Percentiles rank a stretch among this genome's conserved stretches.
Conservation (phyloP, 2,797 vertebrate genomes). For the Pseudochirops corinnae region DNA sequence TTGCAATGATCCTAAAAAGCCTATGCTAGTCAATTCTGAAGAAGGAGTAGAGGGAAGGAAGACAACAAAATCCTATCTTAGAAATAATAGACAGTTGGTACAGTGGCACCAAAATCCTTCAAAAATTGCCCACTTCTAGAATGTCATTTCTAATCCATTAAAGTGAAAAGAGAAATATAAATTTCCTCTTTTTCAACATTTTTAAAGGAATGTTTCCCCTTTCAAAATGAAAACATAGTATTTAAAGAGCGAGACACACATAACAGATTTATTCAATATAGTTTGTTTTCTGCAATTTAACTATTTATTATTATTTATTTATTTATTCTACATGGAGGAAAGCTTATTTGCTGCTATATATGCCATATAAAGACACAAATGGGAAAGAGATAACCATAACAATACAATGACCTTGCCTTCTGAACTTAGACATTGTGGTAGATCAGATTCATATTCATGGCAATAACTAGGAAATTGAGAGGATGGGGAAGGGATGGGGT, state of each 20-base stretch:
- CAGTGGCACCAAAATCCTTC: background rate
- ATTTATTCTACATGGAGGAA: background rate
- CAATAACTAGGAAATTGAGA: background rate
- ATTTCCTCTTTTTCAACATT: background rate
- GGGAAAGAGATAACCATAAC: background rate
- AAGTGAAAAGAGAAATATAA: background rate
- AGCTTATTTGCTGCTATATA: background rate
- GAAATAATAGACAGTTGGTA: background rate
- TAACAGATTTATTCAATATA: background rate
- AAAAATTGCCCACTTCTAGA: background rate
- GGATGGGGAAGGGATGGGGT: background rate
- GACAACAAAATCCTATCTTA: background rate
- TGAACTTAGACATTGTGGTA: background rate
- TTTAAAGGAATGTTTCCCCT: background rate
- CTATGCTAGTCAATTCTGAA: background rate
- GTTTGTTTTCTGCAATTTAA: background rate
- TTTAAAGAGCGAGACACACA: background rate
- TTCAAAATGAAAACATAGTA: background rate
- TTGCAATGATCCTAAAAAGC: background rate
- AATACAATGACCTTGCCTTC: background rate
- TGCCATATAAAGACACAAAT: background rate
- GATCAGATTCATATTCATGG: background rate
- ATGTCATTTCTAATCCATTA: background rate
- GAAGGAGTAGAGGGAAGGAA: background rate
- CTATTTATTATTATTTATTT: background rate